phyloP scores from a whole-genome alignment of 2,888 invertebrate genomes.

The Neria commutata region DNA sequence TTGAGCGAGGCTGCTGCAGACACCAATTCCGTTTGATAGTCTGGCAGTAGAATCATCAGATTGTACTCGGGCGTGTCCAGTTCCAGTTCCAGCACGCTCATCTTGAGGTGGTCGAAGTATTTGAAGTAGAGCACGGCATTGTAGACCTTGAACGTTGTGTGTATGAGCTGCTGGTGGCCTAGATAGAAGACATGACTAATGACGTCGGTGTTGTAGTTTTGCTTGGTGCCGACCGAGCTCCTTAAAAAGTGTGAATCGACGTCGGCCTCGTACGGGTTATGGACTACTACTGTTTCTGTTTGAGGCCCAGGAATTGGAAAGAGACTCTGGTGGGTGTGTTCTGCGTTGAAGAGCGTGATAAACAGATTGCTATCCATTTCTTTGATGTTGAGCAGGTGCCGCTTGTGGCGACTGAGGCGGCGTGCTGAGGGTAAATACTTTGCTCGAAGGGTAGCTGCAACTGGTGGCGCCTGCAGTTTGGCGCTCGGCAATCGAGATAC shows the following conservation, averaged over 20 bases:
- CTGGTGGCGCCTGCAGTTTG: conserved; percentile 49
- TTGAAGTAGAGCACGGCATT: conserved; percentile 78
- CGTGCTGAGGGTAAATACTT: conserved; percentile 42
- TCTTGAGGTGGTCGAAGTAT: conserved; percentile 74
- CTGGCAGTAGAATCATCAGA: conserved; percentile 75
- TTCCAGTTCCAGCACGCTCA: conserved; percentile 77
- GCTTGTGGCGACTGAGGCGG: conserved; percentile 35
- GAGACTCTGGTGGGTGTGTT: conserved; percentile 17
- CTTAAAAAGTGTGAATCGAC: conserved; percentile 43
- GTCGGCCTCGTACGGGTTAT: conserved; percentile 42
- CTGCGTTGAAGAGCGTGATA: conserved; percentile 45
- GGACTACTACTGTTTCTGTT: conserved; percentile 33
- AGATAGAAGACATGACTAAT: conserved; percentile 60
- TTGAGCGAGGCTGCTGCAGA: conserved; percentile 71
- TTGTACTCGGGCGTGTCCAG: conserved; percentile 81
- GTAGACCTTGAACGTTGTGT: conserved; percentile 76
- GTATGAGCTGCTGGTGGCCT: conserved; percentile 61
- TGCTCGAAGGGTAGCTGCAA: conserved; percentile 40
- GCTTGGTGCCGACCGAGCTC: conserved; percentile 37
- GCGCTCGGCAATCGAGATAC: conserved; percentile 46
- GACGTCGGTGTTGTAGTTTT: conserved; percentile 53
- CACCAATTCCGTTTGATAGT: conserved; percentile 69
- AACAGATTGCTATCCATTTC: conserved; percentile 51
- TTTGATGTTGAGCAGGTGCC: conserved; percentile 48
- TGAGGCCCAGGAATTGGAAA: conserved; percentile 5